Conservation (phyloP, 2,797 vertebrate genomes). For the Crocidura indochinensis region DNA sequence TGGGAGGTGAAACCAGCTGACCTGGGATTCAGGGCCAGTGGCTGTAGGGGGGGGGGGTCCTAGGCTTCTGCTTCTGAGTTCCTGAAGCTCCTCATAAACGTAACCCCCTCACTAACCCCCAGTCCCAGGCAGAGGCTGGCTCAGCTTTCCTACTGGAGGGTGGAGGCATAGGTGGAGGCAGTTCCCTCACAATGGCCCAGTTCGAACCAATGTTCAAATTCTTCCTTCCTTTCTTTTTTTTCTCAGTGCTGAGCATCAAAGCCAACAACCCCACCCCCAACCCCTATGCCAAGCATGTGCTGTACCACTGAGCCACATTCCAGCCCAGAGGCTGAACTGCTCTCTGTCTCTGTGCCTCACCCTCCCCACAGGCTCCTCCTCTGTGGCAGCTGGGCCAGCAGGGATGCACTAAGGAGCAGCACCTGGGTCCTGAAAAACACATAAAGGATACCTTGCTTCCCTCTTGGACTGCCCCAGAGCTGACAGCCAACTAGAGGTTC, state of each 20-base stretch:
- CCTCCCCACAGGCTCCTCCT: not conserved
- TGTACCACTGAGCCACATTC: too few relatives aligned
- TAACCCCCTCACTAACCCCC: not conserved
- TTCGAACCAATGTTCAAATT: not conserved
- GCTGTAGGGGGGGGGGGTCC: not conserved
- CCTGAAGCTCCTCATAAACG: not conserved
- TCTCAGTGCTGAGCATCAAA: not conserved
- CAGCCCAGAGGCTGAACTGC: too few relatives aligned
- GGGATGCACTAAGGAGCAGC: not conserved
- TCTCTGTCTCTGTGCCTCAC: not conserved
- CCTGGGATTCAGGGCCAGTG: not conserved
- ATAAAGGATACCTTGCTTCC: not conserved
- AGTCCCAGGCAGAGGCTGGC: not conserved
- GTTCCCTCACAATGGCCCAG: not conserved
- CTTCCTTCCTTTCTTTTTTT: not conserved
- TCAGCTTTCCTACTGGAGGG: not conserved
- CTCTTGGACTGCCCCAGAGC: not conserved
- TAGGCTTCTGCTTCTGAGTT: not conserved
- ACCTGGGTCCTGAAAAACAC: not conserved
- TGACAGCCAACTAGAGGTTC: not conserved
- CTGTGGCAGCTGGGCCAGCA: not conserved
- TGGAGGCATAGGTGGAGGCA: not conserved
- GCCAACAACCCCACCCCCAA: too few relatives aligned
- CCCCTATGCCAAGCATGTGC: too few relatives aligned
- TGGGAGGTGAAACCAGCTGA: not conserved